Conservation (phyloP, 2,888 invertebrate species). For the Acleris laterana region DNA sequence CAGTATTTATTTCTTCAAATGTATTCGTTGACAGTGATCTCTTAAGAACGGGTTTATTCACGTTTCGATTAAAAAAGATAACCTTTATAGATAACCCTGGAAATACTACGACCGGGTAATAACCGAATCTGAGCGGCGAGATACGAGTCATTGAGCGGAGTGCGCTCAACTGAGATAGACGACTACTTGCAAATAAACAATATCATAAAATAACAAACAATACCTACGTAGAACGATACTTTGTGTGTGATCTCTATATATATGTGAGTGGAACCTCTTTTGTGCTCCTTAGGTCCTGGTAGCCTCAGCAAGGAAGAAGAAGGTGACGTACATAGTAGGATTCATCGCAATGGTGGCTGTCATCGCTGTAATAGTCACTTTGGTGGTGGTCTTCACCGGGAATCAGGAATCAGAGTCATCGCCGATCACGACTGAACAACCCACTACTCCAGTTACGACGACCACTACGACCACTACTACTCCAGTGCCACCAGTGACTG, state of each 20-base stretch:
- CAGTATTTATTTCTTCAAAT: neutral
- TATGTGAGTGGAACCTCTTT: constrained; percentile 1
- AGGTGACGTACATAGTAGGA: constrained; percentile 82
- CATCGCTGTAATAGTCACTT: constrained; percentile 85
- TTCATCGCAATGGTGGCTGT: constrained; percentile 82
- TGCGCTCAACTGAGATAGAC: constrained; percentile 7
- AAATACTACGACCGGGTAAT: constrained; percentile 26
- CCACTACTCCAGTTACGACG: constrained; percentile 42
- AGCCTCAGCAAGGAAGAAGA: constrained; percentile 82
- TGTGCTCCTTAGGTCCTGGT: constrained; percentile 84
- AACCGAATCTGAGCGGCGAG: constrained; percentile 14
- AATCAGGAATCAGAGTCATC: constrained; percentile 60
- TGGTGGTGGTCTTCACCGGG: constrained; percentile 83
- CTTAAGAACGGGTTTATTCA: constrained; percentile 13
- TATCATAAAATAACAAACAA: neutral
- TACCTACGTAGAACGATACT: neutral
- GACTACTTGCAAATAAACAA: constrained; percentile 5
- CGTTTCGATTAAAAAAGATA: constrained; percentile 23
- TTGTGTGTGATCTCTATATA: neutral
- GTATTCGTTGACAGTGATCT: constrained; percentile 4
- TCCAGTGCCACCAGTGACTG: constrained; percentile 23
- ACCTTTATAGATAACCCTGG: constrained; percentile 42
- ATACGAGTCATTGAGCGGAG: constrained; percentile 20
- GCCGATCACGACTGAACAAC: constrained; percentile 57
- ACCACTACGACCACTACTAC: constrained; percentile 33